Evolutionary conservation across 1,140 invertebrate species (phyloP), one percentile per base, ranked within the genome.

Genomic region (Eupristina koningsbergeri): DNA sequence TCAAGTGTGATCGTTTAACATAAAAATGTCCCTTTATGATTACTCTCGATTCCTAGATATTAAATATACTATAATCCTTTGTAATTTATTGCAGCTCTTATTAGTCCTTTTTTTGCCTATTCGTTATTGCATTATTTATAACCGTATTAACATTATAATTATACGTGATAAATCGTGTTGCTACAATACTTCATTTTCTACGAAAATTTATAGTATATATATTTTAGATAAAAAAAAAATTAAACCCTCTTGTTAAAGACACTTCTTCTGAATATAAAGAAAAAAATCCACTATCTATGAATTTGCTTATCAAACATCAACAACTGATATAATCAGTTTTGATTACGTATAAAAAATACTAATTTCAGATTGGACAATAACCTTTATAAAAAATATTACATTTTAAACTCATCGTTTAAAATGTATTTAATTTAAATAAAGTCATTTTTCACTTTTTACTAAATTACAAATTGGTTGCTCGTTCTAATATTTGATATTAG

Each of bases 91-190:
- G 41, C 39, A 61, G 36, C 39, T 64, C 0, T 67, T 80, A 81
- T 64, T 41, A 75, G 47, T 81, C 71, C 58, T 29, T 31, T 64
- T 63, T 75, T 29, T 75, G 41, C 39, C 39, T 31, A 34, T 67
- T 50, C 6, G 11, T 80, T 45, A 47, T n/a, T 80, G 39, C 17
- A 61, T 81, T 81, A 81, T 76, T 75, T 81, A 81, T 64, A 74
- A 45, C 0, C n/a, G 29, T 75, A 81, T 81, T 81, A 81, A 81
- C 71, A 9, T 41, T 78, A 45, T 64, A 64, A 58, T 39, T 58
- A 53, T 53, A 39, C 22, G 50, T 61, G 75, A 53, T 47, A 77
- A 77, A 53, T 36, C 26, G 39, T 61, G 53, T 50, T 34, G 41
- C 19, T 41, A 71, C 5, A 41, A 71, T 19, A 41, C 7, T n/a